Percentiles rank a stretch among this genome's conserved stretches.
These are phyloP conservation scores for Patella pellucida DNA, from an alignment of 2,888 invertebrate genomes.

Conservation along the genomic window DNA sequence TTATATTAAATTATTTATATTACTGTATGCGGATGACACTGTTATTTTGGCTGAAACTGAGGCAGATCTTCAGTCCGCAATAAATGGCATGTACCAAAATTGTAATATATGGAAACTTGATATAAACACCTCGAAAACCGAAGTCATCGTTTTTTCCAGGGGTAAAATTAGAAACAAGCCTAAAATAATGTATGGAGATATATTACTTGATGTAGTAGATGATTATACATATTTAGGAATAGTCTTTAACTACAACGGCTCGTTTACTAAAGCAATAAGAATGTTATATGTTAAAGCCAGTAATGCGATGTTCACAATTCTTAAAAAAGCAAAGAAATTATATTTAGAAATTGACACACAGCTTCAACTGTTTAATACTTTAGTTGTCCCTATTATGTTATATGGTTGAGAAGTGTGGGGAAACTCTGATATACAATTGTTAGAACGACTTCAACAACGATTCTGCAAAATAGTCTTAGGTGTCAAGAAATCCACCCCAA, in stretches of 20 bases:
- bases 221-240: slow-evolving; percentile 16
- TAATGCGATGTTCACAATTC: slow-evolving; percentile 17
- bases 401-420: slow-evolving; percentile 25
- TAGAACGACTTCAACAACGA: slow-evolving; percentile 16
- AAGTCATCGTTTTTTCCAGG: slow-evolving; percentile 26
- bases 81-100: too few relatives aligned
- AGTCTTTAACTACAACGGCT: background rate
- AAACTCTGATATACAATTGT: background rate
- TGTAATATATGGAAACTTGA: slow-evolving; percentile 25
- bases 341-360: slow-evolving; percentile 13
- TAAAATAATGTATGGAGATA: background rate
- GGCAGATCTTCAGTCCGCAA: too few relatives aligned
- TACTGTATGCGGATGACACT: too few relatives aligned
- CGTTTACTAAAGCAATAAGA: slow-evolving; percentile 6
- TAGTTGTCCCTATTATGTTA: background rate
- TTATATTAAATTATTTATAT: too few relatives aligned
- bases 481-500: background rate
- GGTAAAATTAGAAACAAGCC: slow-evolving; percentile 13
- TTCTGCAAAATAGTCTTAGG: background rate
- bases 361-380: slow-evolving; percentile 17
- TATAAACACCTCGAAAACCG: slow-evolving; percentile 30
- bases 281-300: slow-evolving; percentile 12
- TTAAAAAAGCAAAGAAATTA: background rate
- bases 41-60: too few relatives aligned
- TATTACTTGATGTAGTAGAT: slow-evolving; percentile 12